Conservation (phyloP, 2,113 vertebrate species). For the Chlorocebus sabaeus region DNA sequence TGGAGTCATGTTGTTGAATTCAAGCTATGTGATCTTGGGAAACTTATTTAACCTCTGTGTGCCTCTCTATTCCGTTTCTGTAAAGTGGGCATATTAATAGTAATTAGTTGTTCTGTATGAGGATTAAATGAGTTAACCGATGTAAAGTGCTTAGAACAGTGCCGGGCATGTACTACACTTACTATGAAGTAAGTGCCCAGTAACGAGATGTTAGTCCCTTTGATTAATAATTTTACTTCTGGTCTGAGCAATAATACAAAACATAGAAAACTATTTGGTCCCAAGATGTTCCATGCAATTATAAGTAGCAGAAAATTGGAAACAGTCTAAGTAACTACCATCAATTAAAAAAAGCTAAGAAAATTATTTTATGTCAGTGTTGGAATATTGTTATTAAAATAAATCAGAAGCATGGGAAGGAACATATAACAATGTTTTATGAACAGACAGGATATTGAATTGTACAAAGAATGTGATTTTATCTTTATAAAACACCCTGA, state of each 20-base stretch:
- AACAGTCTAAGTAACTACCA: not conserved
- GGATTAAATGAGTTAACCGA: not conserved
- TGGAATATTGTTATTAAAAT: not conserved
- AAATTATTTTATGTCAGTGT: not conserved
- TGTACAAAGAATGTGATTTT: conserved; percentile 22
- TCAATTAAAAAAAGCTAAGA: not conserved
- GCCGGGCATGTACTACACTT: not conserved
- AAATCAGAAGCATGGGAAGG: not conserved
- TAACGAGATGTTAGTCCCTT: not conserved
- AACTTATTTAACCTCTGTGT: not conserved
- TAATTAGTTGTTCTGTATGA: not conserved
- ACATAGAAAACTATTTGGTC: not conserved
- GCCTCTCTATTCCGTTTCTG: not conserved
- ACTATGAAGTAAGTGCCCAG: not conserved
- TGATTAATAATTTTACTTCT: not conserved
- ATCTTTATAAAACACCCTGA: not conserved
- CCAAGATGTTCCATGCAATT: not conserved
- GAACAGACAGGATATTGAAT: not conserved
- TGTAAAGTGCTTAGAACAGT: not conserved
- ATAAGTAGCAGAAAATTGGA: not conserved
- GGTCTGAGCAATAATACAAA: not conserved
- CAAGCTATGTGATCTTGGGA: not conserved
- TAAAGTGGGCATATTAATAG: not conserved
- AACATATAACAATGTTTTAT: not conserved
- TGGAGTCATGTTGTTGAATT: not conserved